Evolutionary conservation across 2,888 invertebrate genomes (phyloP).

Genomic region (Chironomus tentans): DNA sequence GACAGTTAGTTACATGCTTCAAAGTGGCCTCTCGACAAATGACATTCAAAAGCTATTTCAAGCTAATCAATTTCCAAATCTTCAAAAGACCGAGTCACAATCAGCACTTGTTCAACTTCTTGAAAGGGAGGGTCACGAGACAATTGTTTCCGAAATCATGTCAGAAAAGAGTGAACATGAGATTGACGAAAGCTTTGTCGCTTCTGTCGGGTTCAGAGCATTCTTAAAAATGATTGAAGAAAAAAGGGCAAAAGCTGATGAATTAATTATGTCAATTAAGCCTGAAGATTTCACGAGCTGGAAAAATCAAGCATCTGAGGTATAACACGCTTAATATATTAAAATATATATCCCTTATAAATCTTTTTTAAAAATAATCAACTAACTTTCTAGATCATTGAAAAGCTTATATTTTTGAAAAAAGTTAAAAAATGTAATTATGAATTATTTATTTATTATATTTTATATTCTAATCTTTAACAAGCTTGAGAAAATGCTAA

Average conservation of each 20-base stretch:
- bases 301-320: constrained; percentile 62
- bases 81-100: constrained; percentile 72
- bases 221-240: constrained; percentile 78
- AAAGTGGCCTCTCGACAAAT: constrained; percentile 63
- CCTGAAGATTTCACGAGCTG: constrained; percentile 79
- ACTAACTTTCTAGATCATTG: neutral
- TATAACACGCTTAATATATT: constrained; percentile 40
- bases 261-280: constrained; percentile 70
- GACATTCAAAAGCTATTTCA: constrained; percentile 71
- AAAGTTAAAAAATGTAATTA: neutral
- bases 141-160: constrained; percentile 70
- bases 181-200: constrained; percentile 67
- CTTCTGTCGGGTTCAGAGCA: constrained; percentile 75
- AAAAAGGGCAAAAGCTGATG: constrained; percentile 71
- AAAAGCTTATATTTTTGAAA: neutral
- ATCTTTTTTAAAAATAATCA: neutral
- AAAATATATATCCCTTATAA: neutral
- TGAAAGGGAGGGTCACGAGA: constrained; percentile 72
- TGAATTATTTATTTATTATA: neutral
- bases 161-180: constrained; percentile 60
- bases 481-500: too few species aligned
- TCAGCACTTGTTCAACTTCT: constrained; percentile 76
- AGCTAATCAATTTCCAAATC: constrained; percentile 67
- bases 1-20: constrained; percentile 67
- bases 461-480: neutral